Conservation (phyloP, 2,113 vertebrate genomes). For the Amphilophus citrinellus region DNA sequence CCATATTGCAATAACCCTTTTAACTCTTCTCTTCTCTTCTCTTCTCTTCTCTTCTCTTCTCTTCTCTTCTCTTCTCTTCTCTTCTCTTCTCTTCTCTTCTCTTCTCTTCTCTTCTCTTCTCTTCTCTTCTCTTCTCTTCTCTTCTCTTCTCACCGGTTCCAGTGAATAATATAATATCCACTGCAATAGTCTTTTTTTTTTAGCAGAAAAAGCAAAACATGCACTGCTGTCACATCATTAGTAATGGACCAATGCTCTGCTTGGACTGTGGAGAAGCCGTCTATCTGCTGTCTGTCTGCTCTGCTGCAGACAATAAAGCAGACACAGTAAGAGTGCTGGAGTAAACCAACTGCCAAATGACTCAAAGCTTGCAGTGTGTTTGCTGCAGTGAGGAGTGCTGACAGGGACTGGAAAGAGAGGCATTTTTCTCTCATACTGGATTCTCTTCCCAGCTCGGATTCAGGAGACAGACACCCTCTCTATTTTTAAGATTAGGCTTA, state of each 20-base stretch:
- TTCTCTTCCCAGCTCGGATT: too few species aligned
- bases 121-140: background rate
- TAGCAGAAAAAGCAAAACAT: background rate
- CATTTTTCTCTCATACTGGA: too few species aligned
- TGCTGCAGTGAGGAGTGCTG: too few species aligned
- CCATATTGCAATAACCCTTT: accelerated
- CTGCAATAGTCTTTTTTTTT: background rate
- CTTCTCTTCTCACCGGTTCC: background rate
- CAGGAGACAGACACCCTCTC: too few species aligned
- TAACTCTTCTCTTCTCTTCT: background rate
- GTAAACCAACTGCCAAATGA: background rate
- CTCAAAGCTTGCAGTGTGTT: background rate
- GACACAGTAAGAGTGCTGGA: background rate
- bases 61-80: too few species aligned
- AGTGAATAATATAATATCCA: background rate
- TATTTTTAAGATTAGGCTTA: too few species aligned
- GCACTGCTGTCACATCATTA: background rate
- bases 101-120: background rate
- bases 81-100: background rate
- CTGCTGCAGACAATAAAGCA: slow-evolving; percentile 7
- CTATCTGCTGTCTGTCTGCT: background rate
- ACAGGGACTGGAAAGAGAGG: too few species aligned
- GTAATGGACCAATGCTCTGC: background rate
- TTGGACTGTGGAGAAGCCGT: background rate
- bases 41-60: background rate